Evolutionary conservation across 1,140 invertebrate species (phyloP), one percentile per base, ranked within the genome.

Genomic region (Drosophila azteca): DNA sequence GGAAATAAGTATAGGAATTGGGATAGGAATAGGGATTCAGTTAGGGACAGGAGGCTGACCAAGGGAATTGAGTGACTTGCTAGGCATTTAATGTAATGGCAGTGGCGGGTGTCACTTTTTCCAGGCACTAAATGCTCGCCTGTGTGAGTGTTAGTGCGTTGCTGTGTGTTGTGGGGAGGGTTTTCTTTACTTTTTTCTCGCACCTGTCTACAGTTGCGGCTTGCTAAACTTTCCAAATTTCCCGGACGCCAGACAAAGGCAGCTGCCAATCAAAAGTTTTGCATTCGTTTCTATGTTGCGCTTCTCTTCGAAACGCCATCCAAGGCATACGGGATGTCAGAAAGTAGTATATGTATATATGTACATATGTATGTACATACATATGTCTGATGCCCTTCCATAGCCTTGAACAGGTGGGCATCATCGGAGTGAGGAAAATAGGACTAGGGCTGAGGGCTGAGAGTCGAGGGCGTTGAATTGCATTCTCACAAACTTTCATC

Each of bases 231-330:
- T 69, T 49, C 57, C 35, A 60, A 68, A 61, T 71, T 73, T 61
- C 43, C 60, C 54, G 59, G 20, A 58, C 49, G 55, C 54, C 59
- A 73, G 59, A 73, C 62, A 84, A 79, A 65, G 66, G 60, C 80
- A 81, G 64, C 82, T 87, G 82, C 82, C 82, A 85, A 85, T 85
- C 82, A 85, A 85, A 87, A 87, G 61, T 78, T 85, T 81, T 60
- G 54, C 46, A 64, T 53, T 66, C 57, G 57, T 70, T 75, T 64
- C 62, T 58, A 63, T 72, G 50, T 48, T 75, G 64, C 17, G 48
- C 41, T 50, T 62, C 55, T 48, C 63, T 68, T 54, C 51, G 22
- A 71, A 52, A 48, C 15, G 11, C 45, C 64, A 57, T 41, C 46
- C 48, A 20, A 61, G 24, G 24, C 24, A 26, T 26, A 4, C 24